Evolutionary conservation across 2,797 vertebrate genomes (phyloP).

Genomic region (Kryptopterus vitreolus): DNA sequence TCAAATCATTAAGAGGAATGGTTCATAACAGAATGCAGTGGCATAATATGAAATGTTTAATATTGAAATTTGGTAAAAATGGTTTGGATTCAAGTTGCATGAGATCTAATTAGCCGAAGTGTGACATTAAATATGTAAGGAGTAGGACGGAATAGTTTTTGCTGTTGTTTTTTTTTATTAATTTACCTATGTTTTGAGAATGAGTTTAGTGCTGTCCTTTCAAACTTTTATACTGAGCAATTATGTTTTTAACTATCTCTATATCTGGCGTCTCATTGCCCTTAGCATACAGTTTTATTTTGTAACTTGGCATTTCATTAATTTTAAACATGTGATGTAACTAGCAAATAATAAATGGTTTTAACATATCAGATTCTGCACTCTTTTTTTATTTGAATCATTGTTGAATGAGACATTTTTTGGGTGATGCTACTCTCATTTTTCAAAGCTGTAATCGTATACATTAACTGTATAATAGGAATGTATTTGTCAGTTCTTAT

Average conservation of each 20-base stretch:
- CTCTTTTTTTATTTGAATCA: not conserved
- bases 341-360: constrained; percentile 14
- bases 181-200: not conserved
- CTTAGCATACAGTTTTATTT: constrained; percentile 10
- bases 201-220: constrained; percentile 39
- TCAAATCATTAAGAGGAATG: constrained; percentile 11
- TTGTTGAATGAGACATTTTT: not conserved
- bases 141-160: constrained; percentile 12
- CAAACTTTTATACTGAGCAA: constrained; percentile 4
- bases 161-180: not conserved
- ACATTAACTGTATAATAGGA: not conserved
- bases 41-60: not conserved
- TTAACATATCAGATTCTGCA: not conserved
- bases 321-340: not conserved
- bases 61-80: not conserved
- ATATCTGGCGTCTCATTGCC: not conserved
- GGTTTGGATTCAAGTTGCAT: not conserved
- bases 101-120: constrained; percentile 11
- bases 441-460: not conserved
- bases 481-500: not conserved
- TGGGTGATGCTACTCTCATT: not conserved
- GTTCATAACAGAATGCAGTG: not conserved
- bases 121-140: not conserved
- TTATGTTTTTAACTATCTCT: constrained; percentile 12
- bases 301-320: not conserved